Evolutionary conservation across 2,797 vertebrate genomes (phyloP).

Genomic region (Sciurus vulgaris): DNA sequence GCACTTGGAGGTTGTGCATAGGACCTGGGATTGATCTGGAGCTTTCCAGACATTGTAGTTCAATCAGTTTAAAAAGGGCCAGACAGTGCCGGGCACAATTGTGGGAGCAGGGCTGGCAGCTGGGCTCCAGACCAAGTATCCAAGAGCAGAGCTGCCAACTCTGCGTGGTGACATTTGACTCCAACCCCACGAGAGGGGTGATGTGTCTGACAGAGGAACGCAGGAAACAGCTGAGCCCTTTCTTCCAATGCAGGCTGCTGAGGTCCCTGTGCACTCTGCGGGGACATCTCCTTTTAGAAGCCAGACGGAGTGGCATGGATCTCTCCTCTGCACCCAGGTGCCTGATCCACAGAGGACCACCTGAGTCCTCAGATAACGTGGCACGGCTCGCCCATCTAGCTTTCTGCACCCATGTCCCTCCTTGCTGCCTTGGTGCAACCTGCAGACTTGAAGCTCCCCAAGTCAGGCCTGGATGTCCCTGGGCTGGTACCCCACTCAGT

Average conservation of each 20-base stretch:
- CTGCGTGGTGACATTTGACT: not conserved
- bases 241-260: not conserved
- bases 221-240: not conserved
- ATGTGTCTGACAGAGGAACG: not conserved
- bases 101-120: slow-evolving; percentile 11
- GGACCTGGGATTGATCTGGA: not conserved
- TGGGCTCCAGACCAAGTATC: slow-evolving; percentile 51
- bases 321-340: not conserved
- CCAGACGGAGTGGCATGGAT: not conserved
- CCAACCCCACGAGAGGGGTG: not conserved
- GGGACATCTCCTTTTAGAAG: not conserved
- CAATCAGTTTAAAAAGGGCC: slow-evolving; percentile 2
- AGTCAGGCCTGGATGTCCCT: not conserved
- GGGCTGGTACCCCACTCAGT: not conserved
- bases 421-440: not conserved
- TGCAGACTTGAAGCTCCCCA: not conserved
- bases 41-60: slow-evolving; percentile 49
- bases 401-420: not conserved
- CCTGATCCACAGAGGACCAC: not conserved
- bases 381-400: not conserved
- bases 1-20: not conserved
- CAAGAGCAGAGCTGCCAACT: not conserved
- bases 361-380: not conserved
- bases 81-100: not conserved
- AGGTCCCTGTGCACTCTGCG: not conserved